These are phyloP conservation scores for Amaurobius ferox DNA, from an alignment of 2,888 invertebrate species.

Conservation along the genomic window DNA sequence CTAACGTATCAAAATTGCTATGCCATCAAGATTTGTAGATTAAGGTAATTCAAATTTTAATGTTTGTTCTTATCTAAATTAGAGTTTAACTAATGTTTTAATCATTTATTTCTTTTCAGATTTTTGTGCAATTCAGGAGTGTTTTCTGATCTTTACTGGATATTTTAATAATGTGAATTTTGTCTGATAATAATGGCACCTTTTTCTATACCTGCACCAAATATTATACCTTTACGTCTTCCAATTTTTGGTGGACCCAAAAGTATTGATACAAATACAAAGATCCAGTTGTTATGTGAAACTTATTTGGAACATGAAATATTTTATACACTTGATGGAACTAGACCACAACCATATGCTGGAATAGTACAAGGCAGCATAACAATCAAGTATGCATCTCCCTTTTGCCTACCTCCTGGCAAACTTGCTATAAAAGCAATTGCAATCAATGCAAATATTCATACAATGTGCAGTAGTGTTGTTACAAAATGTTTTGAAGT, in stretches of 20 bases:
- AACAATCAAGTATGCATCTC: conserved; percentile 28
- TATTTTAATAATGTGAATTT: neutral
- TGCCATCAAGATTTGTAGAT: too few species aligned
- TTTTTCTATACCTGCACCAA: conserved; percentile 52
- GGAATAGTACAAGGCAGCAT: conserved; percentile 58
- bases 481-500: conserved; percentile 54
- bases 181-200: conserved; percentile 49
- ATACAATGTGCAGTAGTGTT: conserved; percentile 52
- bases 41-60: too few species aligned
- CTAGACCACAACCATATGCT: conserved; percentile 60
- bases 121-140: too few species aligned
- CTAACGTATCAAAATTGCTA: too few species aligned
- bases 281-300: conserved; percentile 47
- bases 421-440: conserved; percentile 47
- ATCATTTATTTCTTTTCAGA: too few species aligned
- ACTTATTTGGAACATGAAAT: conserved; percentile 46
- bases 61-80: too few species aligned
- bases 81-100: too few species aligned
- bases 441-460: conserved; percentile 30
- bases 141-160: too few species aligned
- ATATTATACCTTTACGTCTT: conserved; percentile 30
- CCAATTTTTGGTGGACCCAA: conserved; percentile 24
- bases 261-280: conserved; percentile 39
- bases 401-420: conserved; percentile 39
- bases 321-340: conserved; percentile 59